Evolutionary conservation across 1,140 invertebrate species (phyloP).

Genomic region (Pseudoatta argentina): DNA sequence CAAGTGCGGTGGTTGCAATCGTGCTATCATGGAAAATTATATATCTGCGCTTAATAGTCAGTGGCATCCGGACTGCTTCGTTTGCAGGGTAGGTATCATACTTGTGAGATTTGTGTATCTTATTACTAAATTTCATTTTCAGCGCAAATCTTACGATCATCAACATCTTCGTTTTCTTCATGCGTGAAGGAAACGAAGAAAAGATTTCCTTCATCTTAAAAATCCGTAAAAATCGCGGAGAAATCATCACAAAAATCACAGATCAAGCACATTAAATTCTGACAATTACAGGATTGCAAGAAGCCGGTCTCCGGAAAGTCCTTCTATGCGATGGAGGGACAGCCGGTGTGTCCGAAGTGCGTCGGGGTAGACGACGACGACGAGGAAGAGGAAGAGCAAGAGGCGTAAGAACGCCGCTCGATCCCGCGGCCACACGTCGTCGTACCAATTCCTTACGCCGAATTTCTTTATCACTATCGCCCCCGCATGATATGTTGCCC

Average conservation of each 20-base stretch:
- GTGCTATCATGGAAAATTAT: conserved; percentile 99
- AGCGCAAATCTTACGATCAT: not conserved
- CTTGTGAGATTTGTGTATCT: not conserved
- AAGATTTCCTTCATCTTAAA: not conserved
- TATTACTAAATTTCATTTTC: not conserved
- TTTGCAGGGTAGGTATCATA: conserved; percentile 95
- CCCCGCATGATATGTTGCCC: conserved; percentile 20
- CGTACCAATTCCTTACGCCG: conserved; percentile 55
- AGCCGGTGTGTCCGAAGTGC: conserved; percentile 95
- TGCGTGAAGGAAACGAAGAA: not conserved
- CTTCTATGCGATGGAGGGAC: conserved; percentile 97
- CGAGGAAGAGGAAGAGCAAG: conserved; percentile 86
- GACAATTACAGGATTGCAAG: conserved; percentile 94
- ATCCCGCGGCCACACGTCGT: conserved; percentile 40
- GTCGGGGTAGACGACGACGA: conserved; percentile 96
- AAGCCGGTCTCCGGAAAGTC: conserved; percentile 96
- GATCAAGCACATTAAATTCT: conserved; percentile 33
- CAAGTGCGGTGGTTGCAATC: conserved; percentile 98
- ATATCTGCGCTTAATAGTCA: conserved; percentile 99
- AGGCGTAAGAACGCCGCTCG: conserved; percentile 73
- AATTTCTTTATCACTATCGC: conserved; percentile 42
- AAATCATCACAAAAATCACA: not conserved
- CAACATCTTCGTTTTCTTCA: not conserved
- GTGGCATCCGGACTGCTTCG: conserved; percentile 99
- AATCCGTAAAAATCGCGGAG: conserved; percentile 3